Percentiles rank a stretch among this genome's conserved stretches.
Evolutionary conservation across 2,888 invertebrate species (phyloP).

Genomic region (Glyphotaelius pellucidus): DNA sequence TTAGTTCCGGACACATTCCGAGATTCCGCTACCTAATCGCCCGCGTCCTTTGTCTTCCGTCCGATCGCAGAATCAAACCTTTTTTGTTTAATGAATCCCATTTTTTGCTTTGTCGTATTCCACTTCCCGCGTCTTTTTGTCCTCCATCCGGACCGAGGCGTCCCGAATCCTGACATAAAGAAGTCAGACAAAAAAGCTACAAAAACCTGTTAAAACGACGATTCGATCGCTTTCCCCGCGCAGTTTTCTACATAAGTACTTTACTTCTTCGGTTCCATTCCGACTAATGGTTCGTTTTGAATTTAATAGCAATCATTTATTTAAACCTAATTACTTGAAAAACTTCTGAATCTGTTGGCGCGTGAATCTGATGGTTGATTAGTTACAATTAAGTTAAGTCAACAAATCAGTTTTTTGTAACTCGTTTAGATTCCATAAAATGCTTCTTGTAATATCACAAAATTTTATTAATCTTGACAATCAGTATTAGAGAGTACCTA

Average conservation of each 20-base stretch:
- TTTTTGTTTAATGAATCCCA: background rate
- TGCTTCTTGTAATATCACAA: too few species aligned
- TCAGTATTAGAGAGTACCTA: too few species aligned
- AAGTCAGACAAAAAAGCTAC: background rate
- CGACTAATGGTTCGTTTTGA: background rate
- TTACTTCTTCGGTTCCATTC: background rate
- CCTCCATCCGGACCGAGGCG: background rate
- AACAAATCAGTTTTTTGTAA: too few species aligned
- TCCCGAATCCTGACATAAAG: conserved; percentile 6
- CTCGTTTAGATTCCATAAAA: too few species aligned
- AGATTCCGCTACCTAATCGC: background rate
- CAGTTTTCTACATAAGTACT: background rate
- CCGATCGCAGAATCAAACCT: conserved; percentile 15
- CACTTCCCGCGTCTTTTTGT: conserved; percentile 14
- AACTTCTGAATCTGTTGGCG: background rate
- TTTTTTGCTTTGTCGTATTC: conserved; percentile 11
- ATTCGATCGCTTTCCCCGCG: background rate
- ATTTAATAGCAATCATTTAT: background rate
- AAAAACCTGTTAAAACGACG: background rate
- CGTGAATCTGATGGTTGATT: too few species aligned
- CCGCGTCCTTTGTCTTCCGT: conserved; percentile 37
- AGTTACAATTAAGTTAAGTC: background rate
- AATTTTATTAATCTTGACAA: too few species aligned
- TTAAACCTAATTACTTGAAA: background rate
- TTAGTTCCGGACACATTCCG: background rate